These are phyloP conservation scores for Spondyliosoma cantharus DNA, from an alignment of 2,797 vertebrate genomes.

Conservation along the genomic window DNA sequence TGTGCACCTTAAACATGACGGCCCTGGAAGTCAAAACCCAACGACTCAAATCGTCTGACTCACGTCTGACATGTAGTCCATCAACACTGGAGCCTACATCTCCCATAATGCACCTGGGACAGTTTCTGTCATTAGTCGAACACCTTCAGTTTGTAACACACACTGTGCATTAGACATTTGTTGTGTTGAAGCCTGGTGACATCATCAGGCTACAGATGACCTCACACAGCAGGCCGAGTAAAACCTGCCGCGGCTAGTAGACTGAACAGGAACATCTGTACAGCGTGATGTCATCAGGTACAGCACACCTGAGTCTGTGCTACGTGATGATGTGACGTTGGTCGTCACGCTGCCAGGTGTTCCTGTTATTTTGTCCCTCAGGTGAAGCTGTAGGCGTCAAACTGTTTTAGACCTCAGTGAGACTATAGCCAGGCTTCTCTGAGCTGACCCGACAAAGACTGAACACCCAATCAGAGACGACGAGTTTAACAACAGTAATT, in stretches of 20 bases:
- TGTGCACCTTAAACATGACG: constrained; percentile 6
- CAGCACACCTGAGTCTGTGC: neutral
- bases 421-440: too few relatives aligned
- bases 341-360: neutral
- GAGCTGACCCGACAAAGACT: too few relatives aligned
- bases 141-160: neutral
- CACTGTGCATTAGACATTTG: neutral
- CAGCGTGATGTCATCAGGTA: neutral
- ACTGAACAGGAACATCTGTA: neutral
- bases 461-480: too few relatives aligned
- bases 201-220: constrained; percentile 14
- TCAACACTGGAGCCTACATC: neutral
- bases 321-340: neutral
- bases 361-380: neutral
- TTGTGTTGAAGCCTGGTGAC: neutral
- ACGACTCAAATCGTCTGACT: neutral
- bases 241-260: neutral
- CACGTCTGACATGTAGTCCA: neutral
- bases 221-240: neutral
- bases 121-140: neutral
- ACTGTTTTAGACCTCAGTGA: too few relatives aligned
- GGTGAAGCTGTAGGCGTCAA: neutral
- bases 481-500: too few relatives aligned
- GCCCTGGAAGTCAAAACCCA: neutral
- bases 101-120: constrained; percentile 48